Base-by-base conservation (phyloP, 2,888 invertebrate species). In the Empis livida region DNA sequence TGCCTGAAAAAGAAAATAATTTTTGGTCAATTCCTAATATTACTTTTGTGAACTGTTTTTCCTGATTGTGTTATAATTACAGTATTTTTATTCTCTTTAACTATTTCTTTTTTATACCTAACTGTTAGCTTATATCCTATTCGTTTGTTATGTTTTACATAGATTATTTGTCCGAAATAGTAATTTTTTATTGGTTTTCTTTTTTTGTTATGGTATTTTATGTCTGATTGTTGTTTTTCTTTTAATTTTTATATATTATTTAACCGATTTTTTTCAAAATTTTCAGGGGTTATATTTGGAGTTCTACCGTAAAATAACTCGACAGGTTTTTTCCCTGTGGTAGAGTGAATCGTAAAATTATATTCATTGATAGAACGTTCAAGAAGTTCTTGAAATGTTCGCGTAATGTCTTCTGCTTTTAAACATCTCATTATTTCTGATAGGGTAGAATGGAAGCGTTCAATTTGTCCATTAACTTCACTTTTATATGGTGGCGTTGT, bases 1-100 rank as follows among this genome's bases (percentile, higher is more conserved):
- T 11, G 13, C 39, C 45, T 45, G 30, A n/a, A 45, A 45, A 9
- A 38, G 15, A 31, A 17, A 11, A 16, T 10, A 15, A 32, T 10
- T 32, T 32, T 32, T 32, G 20, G 17, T 45, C 30, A 46, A 23
- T 42, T 46, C 42, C 27, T 37, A 16, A 47, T 47, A 23, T 47
- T 37, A 39, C 39, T 27, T 38, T 47, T 47, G 16, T 43, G 43
- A 30, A 47, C 17, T 11, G 23, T 47, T 31, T 35, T 45, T 15
- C 43, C 43, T 27, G 45, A 48, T 41, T 42, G 20, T 5, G 50
- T 52, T 16, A 53, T 13, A n/a, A 49, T 16, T n/a, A 45, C 44
- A 16, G 49, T 50, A 30, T 42, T 44, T 23, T 39, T 51, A 38
- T 51, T 45, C 43, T 51, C 50, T 37, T 51, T 48, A 1, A 53